Evolutionary conservation across 2,113 vertebrate species (phyloP), one percentile per base, ranked within the genome.

Genomic region (Chaetodon trifascialis): DNA sequence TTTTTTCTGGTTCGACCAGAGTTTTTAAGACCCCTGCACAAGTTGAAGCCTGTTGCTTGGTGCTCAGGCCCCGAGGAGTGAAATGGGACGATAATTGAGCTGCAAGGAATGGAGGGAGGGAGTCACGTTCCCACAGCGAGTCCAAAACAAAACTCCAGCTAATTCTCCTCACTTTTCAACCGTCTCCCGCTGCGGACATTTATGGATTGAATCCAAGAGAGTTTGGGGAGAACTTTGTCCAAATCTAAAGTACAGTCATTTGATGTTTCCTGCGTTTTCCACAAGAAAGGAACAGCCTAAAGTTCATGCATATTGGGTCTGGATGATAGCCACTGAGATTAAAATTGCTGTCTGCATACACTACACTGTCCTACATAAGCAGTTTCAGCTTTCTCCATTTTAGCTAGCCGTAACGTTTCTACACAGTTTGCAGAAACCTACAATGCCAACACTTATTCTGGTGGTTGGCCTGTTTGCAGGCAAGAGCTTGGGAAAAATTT

Each of bases 91-190:
- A 95, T 97, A 96, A 97, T 94, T 97, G 96, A 96, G 95, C 95
- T 96, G 90, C 88, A 95, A 95, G 95, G 92, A 94, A 96, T 96
- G 96, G 95, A 96, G 88, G 93, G 94, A 92, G 94, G 92, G 94
- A 96, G 95, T 96, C 95, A 96, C 91, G 95, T 96, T 97, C 96
- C 95, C 93, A 89, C 95, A 95, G 95, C 95, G 92, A 96, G 95
- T 96, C 96, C 95, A 94, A 95, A 95, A 94, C 93, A 95, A 95
- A 96, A 80, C 94, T 96, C 91, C 94, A 92, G 93, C 94, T 95
- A 94, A 95, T 93, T 94, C 91, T 94, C 67, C 65, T 70, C 73
- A 42, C 11, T 44, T 76, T 64, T 73, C n/a, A 47, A 19, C 47
- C 12, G 2, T 49, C 55, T 67, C 51, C 70, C 60, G 40, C 19